Percentiles rank a stretch among this genome's conserved stretches.
phyloP scores from a whole-genome alignment of 2,888 invertebrate genomes.

The Scrobipalpa costella region DNA sequence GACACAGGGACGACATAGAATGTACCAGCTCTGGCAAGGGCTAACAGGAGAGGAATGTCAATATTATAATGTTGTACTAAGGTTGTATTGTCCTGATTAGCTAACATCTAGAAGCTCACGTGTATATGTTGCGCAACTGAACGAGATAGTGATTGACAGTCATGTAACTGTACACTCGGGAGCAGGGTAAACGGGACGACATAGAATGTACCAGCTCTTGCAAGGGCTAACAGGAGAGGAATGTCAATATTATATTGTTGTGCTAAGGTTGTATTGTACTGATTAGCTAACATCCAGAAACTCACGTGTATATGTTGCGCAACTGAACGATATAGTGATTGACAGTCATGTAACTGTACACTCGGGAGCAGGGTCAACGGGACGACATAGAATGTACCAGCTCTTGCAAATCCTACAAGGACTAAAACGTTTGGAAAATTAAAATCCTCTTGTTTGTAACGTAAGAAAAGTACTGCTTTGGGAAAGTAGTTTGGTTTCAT shows the following conservation, averaged over 20 bases:
- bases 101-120: constrained; percentile 6
- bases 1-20: no score
- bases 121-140: neutral
- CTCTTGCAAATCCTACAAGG: no score
- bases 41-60: constrained; percentile 1
- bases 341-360: constrained; percentile 7
- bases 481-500: no score
- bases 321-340: neutral
- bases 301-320: constrained; percentile 7
- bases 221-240: constrained; percentile 6
- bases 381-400: neutral
- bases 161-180: constrained; percentile 5
- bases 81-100: no score
- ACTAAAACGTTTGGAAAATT: no score
- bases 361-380: neutral
- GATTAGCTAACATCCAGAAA: constrained; percentile 14
- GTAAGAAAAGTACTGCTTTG: no score
- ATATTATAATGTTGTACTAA: no score
- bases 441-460: no score
- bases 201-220: no score
- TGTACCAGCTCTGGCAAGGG: no score
- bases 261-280: neutral
- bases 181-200: no score
- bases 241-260: constrained; percentile 8
- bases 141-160: no score